These are phyloP conservation scores for Labrus mixtus DNA, from an alignment of 2,113 vertebrate genomes.

Conservation along the genomic window DNA sequence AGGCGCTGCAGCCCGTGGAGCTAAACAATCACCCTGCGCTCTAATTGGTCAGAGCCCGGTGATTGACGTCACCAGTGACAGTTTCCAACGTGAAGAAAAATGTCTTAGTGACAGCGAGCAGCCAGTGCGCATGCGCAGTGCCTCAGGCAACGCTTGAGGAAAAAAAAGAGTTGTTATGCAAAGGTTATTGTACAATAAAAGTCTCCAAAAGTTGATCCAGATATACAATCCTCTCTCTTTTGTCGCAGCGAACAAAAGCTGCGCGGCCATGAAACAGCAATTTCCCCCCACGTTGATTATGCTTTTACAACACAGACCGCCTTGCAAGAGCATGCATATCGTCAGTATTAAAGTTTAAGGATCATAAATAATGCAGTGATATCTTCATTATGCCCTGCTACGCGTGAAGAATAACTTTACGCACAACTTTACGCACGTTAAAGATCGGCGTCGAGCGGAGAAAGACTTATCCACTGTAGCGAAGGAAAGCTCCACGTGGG, in stretches of 20 bases:
- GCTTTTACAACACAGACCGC: constrained; percentile 56
- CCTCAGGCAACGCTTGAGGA: constrained; percentile 65
- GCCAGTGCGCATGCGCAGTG: constrained; percentile 85
- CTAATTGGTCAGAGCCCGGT: constrained; percentile 90
- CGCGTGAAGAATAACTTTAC: constrained; percentile 42
- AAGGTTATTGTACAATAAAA: constrained; percentile 83
- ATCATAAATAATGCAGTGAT: constrained; percentile 76
- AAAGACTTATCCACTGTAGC: constrained; percentile 21
- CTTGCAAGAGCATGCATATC: constrained; percentile 43
- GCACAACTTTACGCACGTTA: constrained; percentile 51
- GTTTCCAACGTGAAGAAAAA: constrained; percentile 87
- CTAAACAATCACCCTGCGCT: constrained; percentile 89
- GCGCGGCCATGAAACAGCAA: constrained; percentile 51
- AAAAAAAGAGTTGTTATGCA: constrained; percentile 81
- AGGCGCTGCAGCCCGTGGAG: constrained; percentile 87
- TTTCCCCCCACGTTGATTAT: constrained; percentile 46
- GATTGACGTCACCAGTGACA: constrained; percentile 93
- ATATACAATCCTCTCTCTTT: constrained; percentile 59
- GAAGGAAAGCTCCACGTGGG: constrained; percentile 48
- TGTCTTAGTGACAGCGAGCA: constrained; percentile 82
- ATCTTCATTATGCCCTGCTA: constrained; percentile 62
- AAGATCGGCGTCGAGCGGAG: constrained; percentile 25
- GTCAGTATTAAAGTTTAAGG: constrained; percentile 59
- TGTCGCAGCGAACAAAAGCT: constrained; percentile 54
- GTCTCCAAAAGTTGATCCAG: constrained; percentile 73